Evolutionary conservation across 2,797 vertebrate genomes (phyloP).

Genomic region (Thalassophryne amazonica): DNA sequence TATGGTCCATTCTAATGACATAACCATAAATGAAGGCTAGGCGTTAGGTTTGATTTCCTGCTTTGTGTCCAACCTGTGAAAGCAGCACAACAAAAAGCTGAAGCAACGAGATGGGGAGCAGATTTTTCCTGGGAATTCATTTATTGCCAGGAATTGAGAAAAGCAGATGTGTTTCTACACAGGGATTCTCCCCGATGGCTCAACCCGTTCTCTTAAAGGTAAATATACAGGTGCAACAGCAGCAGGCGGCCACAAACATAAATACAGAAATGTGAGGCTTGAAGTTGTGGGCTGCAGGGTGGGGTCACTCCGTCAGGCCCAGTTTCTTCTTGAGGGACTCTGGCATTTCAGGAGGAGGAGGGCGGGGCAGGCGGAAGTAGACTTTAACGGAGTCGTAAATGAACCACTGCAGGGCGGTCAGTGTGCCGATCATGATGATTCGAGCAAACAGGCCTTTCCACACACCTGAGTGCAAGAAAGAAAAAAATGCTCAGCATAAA

Average conservation of each 20-base stretch:
- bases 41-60: no score
- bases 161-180: constrained; percentile 64
- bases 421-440: constrained; percentile 97
- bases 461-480: constrained; percentile 88
- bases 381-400: constrained; percentile 96
- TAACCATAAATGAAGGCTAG: no score
- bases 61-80: no score
- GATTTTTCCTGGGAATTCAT: constrained; percentile 37
- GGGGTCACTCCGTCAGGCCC: constrained; percentile 79
- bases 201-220: no score
- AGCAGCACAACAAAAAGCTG: no score
- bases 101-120: no score
- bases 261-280: no score
- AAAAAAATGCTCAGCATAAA: no score
- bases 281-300: no score
- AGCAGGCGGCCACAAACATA: no score
- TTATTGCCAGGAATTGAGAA: constrained; percentile 65
- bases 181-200: no score
- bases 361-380: constrained; percentile 93
- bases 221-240: constrained; percentile 56
- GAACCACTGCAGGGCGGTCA: constrained; percentile 96
- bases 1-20: no score
- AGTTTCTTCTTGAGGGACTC: constrained; percentile 96
- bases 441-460: constrained; percentile 95
- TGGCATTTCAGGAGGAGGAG: constrained; percentile 94